A percentile compares a stretch with the other conserved stretches of the same genome.
Evolutionary conservation across 2,888 invertebrate genomes (phyloP).

Genomic region (Cecidostiba fungosa): DNA sequence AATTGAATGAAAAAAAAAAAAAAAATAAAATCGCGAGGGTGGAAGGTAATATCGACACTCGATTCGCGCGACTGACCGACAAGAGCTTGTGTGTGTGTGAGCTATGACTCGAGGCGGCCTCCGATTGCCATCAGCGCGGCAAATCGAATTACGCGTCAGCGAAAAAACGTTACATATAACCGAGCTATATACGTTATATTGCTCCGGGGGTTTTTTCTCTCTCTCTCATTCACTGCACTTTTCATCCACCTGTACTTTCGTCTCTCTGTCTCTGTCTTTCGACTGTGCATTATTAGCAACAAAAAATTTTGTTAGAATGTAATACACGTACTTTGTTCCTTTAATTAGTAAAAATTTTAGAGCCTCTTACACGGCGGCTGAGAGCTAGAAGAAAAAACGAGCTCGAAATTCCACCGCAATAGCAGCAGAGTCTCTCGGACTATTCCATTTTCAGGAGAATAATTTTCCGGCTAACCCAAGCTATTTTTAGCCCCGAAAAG

Average conservation of each 20-base stretch:
- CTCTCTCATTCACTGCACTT: neutral
- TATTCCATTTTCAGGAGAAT: too few relatives aligned
- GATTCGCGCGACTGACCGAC: neutral
- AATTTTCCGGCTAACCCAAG: too few relatives aligned
- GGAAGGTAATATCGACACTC: neutral
- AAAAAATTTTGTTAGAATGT: too few relatives aligned
- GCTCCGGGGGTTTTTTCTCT: neutral
- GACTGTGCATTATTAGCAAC: too few relatives aligned
- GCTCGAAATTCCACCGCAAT: too few relatives aligned
- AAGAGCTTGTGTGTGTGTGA: neutral
- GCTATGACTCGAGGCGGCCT: neutral
- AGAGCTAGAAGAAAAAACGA: too few relatives aligned
- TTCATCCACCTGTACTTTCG: neutral
- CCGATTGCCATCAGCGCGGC: slow-evolving; percentile 18
- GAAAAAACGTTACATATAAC: slow-evolving; percentile 6
- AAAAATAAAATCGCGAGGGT: neutral
- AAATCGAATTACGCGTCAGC: slow-evolving; percentile 24
- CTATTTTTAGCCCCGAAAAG: too few relatives aligned
- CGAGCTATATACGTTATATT: neutral
- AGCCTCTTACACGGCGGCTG: too few relatives aligned
- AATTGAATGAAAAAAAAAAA: neutral
- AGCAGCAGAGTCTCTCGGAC: too few relatives aligned
- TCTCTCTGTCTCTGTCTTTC: neutral
- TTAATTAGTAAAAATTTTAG: too few relatives aligned
- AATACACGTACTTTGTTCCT: too few relatives aligned